Conservation (phyloP, 92 coral and sea anemone species). For the Porites divaricata region DNA sequence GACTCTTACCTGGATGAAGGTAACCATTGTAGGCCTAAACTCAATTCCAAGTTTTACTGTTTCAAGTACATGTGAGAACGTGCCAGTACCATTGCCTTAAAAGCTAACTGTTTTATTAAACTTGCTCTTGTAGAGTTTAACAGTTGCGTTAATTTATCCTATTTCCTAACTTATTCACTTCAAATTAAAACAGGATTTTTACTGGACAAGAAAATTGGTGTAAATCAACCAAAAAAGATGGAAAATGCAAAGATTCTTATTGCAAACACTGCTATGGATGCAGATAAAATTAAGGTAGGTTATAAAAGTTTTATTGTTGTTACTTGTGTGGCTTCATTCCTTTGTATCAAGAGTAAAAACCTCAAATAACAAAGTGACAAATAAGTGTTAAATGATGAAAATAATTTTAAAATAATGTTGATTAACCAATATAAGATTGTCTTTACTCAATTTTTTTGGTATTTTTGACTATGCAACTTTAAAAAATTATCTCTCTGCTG, state of each 20-base stretch:
- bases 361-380: too few relatives aligned
- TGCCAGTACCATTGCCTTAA: too few relatives aligned
- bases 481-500: too few relatives aligned
- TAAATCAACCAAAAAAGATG: slow-evolving; percentile 95
- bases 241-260: slow-evolving; percentile 94
- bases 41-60: background rate
- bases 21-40: background rate
- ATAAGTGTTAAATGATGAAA: too few relatives aligned
- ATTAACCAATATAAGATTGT: too few relatives aligned
- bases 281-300: slow-evolving; percentile 95
- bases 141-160: background rate
- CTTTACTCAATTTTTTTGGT: too few relatives aligned
- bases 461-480: too few relatives aligned
- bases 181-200: slow-evolving; percentile 75
- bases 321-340: background rate
- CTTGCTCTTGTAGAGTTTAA: background rate
- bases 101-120: too few relatives aligned
- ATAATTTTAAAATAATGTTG: too few relatives aligned
- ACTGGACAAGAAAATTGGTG: slow-evolving; percentile 98
- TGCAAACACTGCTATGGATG: slow-evolving; percentile 98
- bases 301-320: background rate
- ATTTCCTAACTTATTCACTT: background rate
- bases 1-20: slow-evolving; percentile 99
- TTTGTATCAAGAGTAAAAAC: background rate
- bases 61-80: too few relatives aligned